Evolutionary conservation across 2,797 vertebrate genomes (phyloP).

Genomic region (Leontopithecus rosalia): DNA sequence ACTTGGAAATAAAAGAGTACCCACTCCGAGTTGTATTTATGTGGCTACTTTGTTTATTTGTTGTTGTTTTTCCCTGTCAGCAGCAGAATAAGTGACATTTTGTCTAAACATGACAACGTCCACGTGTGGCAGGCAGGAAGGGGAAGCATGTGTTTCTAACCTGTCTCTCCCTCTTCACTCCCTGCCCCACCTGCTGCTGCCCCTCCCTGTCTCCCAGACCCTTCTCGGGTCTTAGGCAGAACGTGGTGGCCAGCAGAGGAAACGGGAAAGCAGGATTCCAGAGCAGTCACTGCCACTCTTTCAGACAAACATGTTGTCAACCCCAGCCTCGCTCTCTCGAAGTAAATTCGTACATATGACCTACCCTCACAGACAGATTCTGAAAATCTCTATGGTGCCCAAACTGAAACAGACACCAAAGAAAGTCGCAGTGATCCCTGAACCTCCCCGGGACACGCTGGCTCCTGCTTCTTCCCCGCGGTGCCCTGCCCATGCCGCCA

Average conservation of each 20-base stretch:
- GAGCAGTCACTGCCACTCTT: background rate
- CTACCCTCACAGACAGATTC: too few relatives aligned
- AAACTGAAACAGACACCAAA: background rate
- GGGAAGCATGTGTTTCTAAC: background rate
- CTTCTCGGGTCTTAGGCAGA: background rate
- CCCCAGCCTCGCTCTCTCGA: background rate
- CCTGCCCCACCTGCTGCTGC: background rate
- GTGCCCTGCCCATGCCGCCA: too few relatives aligned
- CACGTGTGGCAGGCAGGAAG: fast-evolving
- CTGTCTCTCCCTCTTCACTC: background rate
- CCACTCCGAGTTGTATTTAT: fast-evolving
- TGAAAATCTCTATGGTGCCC: background rate
- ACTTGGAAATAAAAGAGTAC: background rate
- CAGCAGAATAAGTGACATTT: background rate
- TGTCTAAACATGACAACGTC: background rate
- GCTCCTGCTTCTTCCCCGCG: too few relatives aligned
- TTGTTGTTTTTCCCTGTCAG: too few relatives aligned
- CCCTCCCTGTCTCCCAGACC: background rate
- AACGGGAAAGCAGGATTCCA: too few relatives aligned
- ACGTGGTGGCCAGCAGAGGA: background rate
- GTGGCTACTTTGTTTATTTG: background rate
- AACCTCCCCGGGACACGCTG: background rate
- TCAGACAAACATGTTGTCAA: background rate
- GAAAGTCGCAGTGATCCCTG: background rate
- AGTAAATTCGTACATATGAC: too few relatives aligned